Evolutionary conservation across 2,113 vertebrate genomes (phyloP).

Genomic region (Genyomyrus donnyi): DNA sequence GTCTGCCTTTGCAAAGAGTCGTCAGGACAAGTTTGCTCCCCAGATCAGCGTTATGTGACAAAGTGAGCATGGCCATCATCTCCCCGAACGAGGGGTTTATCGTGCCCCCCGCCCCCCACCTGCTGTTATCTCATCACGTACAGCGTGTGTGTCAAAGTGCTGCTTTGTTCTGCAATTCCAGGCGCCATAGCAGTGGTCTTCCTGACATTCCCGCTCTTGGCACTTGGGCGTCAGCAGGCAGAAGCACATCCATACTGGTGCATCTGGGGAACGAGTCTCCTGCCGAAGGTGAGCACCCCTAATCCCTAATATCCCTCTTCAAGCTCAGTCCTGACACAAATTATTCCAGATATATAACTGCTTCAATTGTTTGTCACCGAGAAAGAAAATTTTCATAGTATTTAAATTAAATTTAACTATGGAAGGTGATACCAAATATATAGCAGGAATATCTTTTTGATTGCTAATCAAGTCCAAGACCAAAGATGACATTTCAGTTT

Average conservation of each 20-base stretch:
- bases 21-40: neutral
- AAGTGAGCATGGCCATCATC: neutral
- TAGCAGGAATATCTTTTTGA: neutral
- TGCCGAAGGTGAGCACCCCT: slow-evolving; percentile 50
- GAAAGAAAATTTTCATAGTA: neutral
- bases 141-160: neutral
- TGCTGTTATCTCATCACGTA: neutral
- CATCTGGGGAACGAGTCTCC: slow-evolving; percentile 48
- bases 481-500: neutral
- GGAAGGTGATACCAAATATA: neutral
- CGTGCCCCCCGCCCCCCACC: neutral
- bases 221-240: slow-evolving; percentile 33
- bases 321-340: neutral
- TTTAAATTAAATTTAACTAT: neutral
- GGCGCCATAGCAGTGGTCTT: neutral
- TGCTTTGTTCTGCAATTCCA: neutral
- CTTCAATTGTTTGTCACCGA: neutral
- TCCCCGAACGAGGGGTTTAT: neutral
- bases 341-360: neutral
- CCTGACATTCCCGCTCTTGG: neutral
- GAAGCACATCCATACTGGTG: slow-evolving; percentile 51
- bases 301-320: neutral
- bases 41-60: neutral
- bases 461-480: neutral
- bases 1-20: neutral